These are phyloP conservation scores for Balaeniceps rex DNA, from an alignment of 2,113 vertebrate species.

Conservation along the genomic window DNA sequence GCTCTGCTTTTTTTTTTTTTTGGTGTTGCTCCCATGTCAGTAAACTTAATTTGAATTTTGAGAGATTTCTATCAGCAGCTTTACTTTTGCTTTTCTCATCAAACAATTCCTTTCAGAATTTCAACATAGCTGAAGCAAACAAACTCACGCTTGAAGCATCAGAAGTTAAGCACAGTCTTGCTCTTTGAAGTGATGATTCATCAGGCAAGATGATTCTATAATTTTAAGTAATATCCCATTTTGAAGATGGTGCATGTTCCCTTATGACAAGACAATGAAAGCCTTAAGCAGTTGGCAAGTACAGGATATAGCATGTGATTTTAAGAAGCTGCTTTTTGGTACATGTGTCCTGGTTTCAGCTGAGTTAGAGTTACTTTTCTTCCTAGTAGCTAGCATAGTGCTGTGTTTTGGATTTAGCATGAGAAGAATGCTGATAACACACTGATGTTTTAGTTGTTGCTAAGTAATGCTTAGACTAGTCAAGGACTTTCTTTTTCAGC, in stretches of 20 bases:
- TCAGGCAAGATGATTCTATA: background rate
- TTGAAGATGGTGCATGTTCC: background rate
- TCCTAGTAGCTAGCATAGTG: too few relatives aligned
- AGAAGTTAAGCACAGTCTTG: background rate
- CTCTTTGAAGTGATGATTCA: background rate
- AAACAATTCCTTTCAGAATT: background rate
- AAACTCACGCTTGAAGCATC: background rate
- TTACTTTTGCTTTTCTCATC: background rate
- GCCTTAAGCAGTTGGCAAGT: background rate
- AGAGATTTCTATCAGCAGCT: background rate
- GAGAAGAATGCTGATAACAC: too few relatives aligned
- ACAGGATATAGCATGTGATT: background rate
- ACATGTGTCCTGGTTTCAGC: too few relatives aligned
- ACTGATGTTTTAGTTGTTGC: too few relatives aligned
- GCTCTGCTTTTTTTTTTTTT: background rate
- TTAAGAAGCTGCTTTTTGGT: background rate
- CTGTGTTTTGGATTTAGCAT: too few relatives aligned
- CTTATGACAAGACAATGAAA: background rate
- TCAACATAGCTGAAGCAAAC: background rate
- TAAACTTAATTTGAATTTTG: background rate
- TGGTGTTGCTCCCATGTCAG: background rate
- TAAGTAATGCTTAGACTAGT: too few relatives aligned
- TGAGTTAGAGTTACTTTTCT: too few relatives aligned
- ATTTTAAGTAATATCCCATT: background rate
- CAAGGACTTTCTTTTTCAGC: too few relatives aligned